These are phyloP conservation scores for Pammene fasciana DNA, from an alignment of 2,888 invertebrate species.

Conservation along the genomic window DNA sequence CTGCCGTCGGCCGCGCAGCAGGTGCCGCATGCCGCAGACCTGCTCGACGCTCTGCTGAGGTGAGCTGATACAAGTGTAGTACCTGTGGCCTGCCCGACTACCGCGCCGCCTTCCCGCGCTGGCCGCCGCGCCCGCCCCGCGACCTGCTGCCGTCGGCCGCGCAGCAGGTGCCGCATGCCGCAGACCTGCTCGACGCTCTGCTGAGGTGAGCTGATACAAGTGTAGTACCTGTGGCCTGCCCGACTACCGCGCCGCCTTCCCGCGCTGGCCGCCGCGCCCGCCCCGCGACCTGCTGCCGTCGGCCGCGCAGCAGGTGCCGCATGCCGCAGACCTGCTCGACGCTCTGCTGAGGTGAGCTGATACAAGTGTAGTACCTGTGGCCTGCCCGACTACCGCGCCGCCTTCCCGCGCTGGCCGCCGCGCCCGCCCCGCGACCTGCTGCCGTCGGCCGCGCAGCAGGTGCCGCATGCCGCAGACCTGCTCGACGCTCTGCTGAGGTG, in stretches of 20 bases:
- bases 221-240: slow-evolving; percentile 53
- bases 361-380: not conserved
- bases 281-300: not conserved
- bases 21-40: slow-evolving; percentile 42
- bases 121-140: not conserved
- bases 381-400: slow-evolving; percentile 12
- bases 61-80: not conserved
- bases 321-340: slow-evolving; percentile 2
- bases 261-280: slow-evolving; percentile 8
- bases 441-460: not conserved
- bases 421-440: not conserved
- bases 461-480: slow-evolving; percentile 7
- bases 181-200: slow-evolving; percentile 3
- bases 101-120: slow-evolving; percentile 23
- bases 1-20: not conserved
- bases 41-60: slow-evolving; percentile 69
- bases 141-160: not conserved
- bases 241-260: slow-evolving; percentile 13
- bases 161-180: not conserved
- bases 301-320: not conserved
- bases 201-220: not conserved
- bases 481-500: slow-evolving; percentile 4
- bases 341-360: not conserved
- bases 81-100: slow-evolving; percentile 8
- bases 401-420: slow-evolving; percentile 13